Percentiles rank a stretch among this genome's conserved stretches.
phyloP scores from a whole-genome alignment of 2,888 invertebrate genomes.

The Sisyra terminalis region DNA sequence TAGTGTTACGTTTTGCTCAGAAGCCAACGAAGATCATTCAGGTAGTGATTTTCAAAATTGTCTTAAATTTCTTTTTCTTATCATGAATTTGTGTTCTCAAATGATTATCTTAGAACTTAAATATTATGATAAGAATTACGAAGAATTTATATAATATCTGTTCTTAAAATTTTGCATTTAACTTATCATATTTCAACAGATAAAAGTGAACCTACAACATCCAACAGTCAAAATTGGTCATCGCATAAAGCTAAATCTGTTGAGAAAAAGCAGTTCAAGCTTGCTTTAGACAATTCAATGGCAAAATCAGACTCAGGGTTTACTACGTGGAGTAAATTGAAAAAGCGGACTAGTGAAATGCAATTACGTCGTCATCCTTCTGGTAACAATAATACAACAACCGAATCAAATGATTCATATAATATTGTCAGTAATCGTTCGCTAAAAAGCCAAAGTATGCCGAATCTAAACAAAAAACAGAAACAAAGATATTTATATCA shows the following conservation, averaged over 20 bases:
- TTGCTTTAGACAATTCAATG: constrained; percentile 53
- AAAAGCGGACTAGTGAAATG: constrained; percentile 49
- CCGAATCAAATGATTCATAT: constrained; percentile 27
- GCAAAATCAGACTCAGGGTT: constrained; percentile 76
- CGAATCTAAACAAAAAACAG: constrained; percentile 45
- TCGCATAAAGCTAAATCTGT: constrained; percentile 15
- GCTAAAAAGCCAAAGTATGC: constrained; percentile 62
- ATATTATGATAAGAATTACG: no score
- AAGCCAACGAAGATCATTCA: constrained; percentile 56
- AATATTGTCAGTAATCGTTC: constrained; percentile 13
- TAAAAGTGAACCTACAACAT: constrained; percentile 19
- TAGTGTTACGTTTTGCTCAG: constrained; percentile 67
- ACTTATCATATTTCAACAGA: constrained; percentile 13
- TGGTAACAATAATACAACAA: constrained; percentile 54
- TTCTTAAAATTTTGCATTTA: no score
- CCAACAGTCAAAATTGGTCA: constrained; percentile 21
- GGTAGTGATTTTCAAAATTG: no score
- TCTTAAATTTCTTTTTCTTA: no score
- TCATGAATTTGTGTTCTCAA: no score
- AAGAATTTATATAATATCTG: no score
- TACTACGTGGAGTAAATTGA: constrained; percentile 79
- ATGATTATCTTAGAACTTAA: no score
- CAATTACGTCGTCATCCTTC: constrained; percentile 62
- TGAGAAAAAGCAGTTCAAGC: constrained; percentile 16
- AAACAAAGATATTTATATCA: constrained; percentile 15